A percentile compares a stretch with the other conserved stretches of the same genome.
These are phyloP conservation scores for Pomacea canaliculata DNA, from an alignment of 2,888 invertebrate genomes.

Conservation along the genomic window DNA sequence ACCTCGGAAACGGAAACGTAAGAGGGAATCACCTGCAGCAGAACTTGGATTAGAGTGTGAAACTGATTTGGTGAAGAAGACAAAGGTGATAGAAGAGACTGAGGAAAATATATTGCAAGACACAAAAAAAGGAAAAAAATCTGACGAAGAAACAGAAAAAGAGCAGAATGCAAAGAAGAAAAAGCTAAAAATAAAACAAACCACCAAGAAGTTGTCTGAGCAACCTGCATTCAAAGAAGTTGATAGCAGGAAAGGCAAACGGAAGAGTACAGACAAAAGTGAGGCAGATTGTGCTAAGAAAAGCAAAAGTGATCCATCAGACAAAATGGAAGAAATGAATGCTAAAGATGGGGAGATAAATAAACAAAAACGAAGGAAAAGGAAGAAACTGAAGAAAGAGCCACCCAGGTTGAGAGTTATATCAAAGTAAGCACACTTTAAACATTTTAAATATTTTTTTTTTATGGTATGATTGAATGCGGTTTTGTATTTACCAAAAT, in stretches of 20 bases:
- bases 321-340: background rate
- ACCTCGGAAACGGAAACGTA: too few relatives aligned
- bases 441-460: background rate
- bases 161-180: background rate
- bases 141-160: too few relatives aligned
- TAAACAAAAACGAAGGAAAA: constrained; percentile 29
- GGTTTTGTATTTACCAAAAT: too few relatives aligned
- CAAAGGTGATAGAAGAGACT: too few relatives aligned
- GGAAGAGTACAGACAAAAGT: background rate
- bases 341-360: constrained; percentile 20
- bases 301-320: constrained; percentile 7
- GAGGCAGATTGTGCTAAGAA: constrained; percentile 7
- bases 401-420: constrained; percentile 55
- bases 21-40: background rate
- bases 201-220: background rate
- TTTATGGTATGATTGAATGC: too few relatives aligned
- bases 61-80: background rate
- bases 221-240: background rate
- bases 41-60: background rate
- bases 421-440: constrained; percentile 49
- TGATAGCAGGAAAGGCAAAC: constrained; percentile 18
- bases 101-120: too few relatives aligned
- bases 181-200: background rate
- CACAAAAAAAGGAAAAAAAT: too few relatives aligned
- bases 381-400: constrained; percentile 47